Percentiles rank a stretch among this genome's conserved stretches.
phyloP scores from a whole-genome alignment of 2,888 invertebrate species.

The Ophion obscuratus region DNA sequence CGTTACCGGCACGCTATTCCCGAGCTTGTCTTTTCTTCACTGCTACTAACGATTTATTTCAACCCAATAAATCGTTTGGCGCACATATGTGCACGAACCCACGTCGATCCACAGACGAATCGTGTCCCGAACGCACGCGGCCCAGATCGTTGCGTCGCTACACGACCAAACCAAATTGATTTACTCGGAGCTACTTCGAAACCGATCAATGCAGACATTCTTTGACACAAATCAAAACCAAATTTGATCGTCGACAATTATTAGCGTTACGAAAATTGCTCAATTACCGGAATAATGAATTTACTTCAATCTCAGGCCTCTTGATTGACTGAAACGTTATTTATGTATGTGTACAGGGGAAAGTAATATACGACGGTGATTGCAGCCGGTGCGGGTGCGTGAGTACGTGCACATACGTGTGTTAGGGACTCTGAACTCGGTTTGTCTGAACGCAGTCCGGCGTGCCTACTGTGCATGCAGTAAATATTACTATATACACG shows the following conservation, averaged over 20 bases:
- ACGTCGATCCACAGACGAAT: no score
- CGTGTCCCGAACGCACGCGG: no score
- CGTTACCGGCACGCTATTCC: no score
- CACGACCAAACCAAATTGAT: no score
- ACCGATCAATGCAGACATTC: no score
- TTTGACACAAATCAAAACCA: no score
- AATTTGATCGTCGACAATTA: conserved; percentile 1
- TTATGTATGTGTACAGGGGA: conserved; percentile 7
- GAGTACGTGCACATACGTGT: conserved; percentile 20
- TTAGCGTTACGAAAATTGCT: conserved; percentile 1
- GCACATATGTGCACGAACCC: no score
- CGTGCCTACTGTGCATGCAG: conserved; percentile 40
- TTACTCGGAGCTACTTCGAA: no score
- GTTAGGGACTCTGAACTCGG: conserved; percentile 12
- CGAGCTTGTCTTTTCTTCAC: no score
- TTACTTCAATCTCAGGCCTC: not conserved
- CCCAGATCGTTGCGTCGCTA: no score
- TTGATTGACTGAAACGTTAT: conserved; percentile 1
- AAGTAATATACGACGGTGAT: conserved; percentile 33
- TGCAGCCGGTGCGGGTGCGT: conserved; percentile 18
- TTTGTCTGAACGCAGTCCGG: conserved; percentile 30
- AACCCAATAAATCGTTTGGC: no score
- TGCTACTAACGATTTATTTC: no score
- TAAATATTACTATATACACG: conserved; percentile 1
- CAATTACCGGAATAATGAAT: conserved; percentile 5